Conservation (phyloP, 2,113 vertebrate genomes). For the Clupea harengus region DNA sequence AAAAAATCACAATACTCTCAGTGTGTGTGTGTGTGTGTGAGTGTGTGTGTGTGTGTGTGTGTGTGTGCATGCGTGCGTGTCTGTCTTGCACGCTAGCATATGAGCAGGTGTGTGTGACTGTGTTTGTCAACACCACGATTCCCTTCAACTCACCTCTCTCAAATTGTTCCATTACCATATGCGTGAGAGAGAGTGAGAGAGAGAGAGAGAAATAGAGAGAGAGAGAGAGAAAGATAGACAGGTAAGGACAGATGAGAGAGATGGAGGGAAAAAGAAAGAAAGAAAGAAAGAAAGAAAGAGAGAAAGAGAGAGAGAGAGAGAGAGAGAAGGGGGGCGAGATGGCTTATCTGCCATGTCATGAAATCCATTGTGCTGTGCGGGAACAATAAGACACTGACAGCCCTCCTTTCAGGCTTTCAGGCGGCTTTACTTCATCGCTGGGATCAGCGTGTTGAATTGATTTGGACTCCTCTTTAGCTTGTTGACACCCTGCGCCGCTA, state of each 20-base stretch:
- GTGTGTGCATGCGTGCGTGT: constrained; percentile 21
- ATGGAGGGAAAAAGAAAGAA: not conserved
- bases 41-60: constrained; percentile 28
- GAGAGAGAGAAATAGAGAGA: not conserved
- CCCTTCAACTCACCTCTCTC: not conserved
- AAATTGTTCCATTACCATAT: constrained; percentile 55
- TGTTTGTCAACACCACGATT: constrained; percentile 4
- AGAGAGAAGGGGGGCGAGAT: not conserved
- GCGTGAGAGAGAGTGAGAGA: constrained; percentile 17
- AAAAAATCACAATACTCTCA: not conserved
- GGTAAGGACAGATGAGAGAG: not conserved
- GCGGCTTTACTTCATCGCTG: not conserved
- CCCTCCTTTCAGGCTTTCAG: not conserved
- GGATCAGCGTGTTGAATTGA: constrained; percentile 16
- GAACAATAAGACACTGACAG: constrained; percentile 15
- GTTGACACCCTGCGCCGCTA: not conserved
- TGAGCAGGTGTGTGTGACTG: not conserved
- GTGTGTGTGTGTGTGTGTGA: constrained; percentile 6
- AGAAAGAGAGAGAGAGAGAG: no score
- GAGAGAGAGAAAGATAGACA: not conserved
- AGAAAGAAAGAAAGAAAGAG: not conserved
- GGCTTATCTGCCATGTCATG: constrained; percentile 16
- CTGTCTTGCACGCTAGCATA: not conserved
- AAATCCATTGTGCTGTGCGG: constrained; percentile 4
- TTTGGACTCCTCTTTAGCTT: constrained; percentile 6